phyloP scores from a whole-genome alignment of 92 coral and sea anemone genomes.

The Phenganax stokvisi region DNA sequence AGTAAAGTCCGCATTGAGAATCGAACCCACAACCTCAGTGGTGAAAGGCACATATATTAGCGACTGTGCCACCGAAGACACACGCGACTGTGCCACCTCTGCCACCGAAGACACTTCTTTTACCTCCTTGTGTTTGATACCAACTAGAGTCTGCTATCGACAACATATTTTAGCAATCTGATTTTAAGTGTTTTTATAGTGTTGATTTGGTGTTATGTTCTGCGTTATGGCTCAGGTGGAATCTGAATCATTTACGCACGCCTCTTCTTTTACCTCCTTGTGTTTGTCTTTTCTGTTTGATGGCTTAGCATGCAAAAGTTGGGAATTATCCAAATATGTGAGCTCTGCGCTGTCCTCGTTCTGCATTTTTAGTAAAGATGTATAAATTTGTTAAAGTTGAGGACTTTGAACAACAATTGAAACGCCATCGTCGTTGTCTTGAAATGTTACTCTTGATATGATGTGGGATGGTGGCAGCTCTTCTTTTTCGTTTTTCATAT shows the following conservation, averaged over 20 bases:
- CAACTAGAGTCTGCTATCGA: not conserved
- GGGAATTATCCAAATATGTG: not conserved
- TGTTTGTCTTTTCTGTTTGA: not conserved
- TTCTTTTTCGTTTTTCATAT: not conserved
- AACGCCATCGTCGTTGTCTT: not conserved
- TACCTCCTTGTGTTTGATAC: not conserved
- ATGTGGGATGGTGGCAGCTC: not conserved
- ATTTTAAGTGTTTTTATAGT: not conserved
- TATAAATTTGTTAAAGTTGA: not conserved
- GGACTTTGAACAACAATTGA: not conserved
- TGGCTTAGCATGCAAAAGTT: not conserved
- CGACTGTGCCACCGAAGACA: too few species aligned
- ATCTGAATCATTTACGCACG: not conserved
- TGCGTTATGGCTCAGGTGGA: not conserved
- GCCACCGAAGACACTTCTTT: too few species aligned
- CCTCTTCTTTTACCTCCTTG: not conserved
- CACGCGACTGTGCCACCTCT: too few species aligned
- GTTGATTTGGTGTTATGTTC: not conserved
- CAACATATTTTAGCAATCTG: not conserved
- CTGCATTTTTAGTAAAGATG: too few species aligned
- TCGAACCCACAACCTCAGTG: too few species aligned
- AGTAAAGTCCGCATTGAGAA: too few species aligned
- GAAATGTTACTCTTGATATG: not conserved
- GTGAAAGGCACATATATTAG: too few species aligned
- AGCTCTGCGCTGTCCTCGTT: not conserved